Conservation (phyloP, 2,113 vertebrate species). For the Periophthalmus modestus region DNA sequence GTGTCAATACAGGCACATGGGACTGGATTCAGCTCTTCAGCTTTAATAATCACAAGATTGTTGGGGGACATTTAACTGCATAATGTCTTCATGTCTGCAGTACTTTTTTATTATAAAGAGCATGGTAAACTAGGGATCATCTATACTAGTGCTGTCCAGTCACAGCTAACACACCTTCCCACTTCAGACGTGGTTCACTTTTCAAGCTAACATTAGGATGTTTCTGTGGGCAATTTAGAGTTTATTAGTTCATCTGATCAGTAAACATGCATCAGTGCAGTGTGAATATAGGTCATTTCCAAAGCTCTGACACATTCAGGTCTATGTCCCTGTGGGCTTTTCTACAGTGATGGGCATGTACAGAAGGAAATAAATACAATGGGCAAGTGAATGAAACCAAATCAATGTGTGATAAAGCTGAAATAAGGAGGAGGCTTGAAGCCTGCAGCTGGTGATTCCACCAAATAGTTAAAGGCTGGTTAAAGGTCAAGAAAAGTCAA, state of each 20-base stretch:
- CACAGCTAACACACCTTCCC: not conserved
- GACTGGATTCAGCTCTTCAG: slow-evolving; percentile 13
- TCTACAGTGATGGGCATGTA: slow-evolving; percentile 55
- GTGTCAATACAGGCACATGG: slow-evolving; percentile 47
- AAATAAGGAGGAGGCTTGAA: slow-evolving; percentile 60
- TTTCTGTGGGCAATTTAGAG: not conserved
- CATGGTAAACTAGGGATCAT: not conserved
- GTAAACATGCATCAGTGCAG: slow-evolving; percentile 21
- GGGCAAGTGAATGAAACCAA: slow-evolving; percentile 55
- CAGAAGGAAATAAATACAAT: slow-evolving; percentile 67
- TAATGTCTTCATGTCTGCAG: not conserved
- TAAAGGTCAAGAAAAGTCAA: slow-evolving; percentile 59
- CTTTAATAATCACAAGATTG: slow-evolving; percentile 11
- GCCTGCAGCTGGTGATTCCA: slow-evolving; percentile 70
- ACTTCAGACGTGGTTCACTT: not conserved
- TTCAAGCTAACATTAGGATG: not conserved
- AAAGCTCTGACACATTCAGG: slow-evolving; percentile 61
- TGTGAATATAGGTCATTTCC: slow-evolving; percentile 27
- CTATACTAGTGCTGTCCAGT: not conserved
- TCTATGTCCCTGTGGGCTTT: slow-evolving; percentile 67
- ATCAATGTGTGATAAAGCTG: slow-evolving; percentile 63
- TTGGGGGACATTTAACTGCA: not conserved
- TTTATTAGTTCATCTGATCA: not conserved
- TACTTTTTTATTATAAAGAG: not conserved
- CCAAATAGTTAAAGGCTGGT: slow-evolving; percentile 68